Conservation (phyloP, 2,888 invertebrate species). For the Spodoptera exigua region DNA sequence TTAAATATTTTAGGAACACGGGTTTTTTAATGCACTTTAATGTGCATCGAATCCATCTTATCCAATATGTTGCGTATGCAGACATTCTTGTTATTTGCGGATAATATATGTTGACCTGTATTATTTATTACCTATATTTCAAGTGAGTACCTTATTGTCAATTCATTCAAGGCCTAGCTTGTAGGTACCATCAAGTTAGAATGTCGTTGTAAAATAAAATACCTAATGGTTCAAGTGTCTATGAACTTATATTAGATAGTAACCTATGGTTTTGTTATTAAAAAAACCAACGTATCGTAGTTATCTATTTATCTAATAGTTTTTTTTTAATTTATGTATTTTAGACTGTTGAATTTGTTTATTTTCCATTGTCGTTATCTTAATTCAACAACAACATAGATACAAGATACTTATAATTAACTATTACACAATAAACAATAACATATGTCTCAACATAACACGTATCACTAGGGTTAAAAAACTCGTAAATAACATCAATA, state of each 20-base stretch:
- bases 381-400: slow-evolving; percentile 23
- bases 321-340: too few relatives aligned
- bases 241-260: slow-evolving; percentile 2
- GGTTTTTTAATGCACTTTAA: slow-evolving; percentile 27
- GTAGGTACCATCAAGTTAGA: too few relatives aligned
- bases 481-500: not conserved
- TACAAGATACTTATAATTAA: too few relatives aligned
- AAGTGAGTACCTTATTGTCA: too few relatives aligned
- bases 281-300: too few relatives aligned
- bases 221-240: too few relatives aligned
- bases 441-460: too few relatives aligned
- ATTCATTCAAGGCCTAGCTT: too few relatives aligned
- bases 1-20: slow-evolving; percentile 37
- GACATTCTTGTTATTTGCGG: slow-evolving; percentile 7
- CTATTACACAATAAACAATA: too few relatives aligned
- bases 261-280: not conserved
- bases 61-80: slow-evolving; percentile 22
- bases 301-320: too few relatives aligned
- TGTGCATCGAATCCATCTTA: slow-evolving; percentile 32
- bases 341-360: slow-evolving; percentile 6
- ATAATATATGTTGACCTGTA: slow-evolving; percentile 1
- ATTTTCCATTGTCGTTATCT: slow-evolving; percentile 25
- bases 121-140: slow-evolving; percentile 19
- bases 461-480: not conserved
- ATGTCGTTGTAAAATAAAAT: too few relatives aligned